Evolutionary conservation across 2,113 vertebrate species (phyloP), one percentile per base, ranked within the genome.

Genomic region (Notiomystis cincta): DNA sequence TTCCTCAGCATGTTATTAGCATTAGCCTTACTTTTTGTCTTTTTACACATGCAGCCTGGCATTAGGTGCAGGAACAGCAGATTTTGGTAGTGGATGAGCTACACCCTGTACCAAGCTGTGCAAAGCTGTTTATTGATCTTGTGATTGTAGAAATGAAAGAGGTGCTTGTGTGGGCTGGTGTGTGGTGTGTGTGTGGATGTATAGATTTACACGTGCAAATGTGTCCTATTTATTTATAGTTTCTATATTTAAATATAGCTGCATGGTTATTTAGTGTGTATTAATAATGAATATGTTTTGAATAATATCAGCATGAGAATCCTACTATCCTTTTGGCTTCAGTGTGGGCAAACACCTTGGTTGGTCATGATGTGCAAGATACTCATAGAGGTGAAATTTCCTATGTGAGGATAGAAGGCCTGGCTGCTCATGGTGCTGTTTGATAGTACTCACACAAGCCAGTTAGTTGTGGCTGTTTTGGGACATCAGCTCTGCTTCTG

Each of bases 71-170:
- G 45, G 62, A 83, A 27, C 24, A 45, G 45, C 47, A 80, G 33
- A 10, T 80, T 77, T 83, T 4, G 3, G 38, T 62, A 35, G 62
- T 14, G 67, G 51, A 66, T 14, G 42, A 92, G 50, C 71, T 80
- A 54, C 5, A 6, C 62, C 25, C 79, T 73, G 48, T 70, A 85
- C 33, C 27, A 38, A 58, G 56, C 47, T 51, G 48, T 90, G 53
- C 58, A 73, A 80, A 88, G 45, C n/a, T 80, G 67, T 86, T 90
- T 89, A 45, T 90, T 93, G 82, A 81, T 89, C 60, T 89, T 57
- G 33, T 56, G 56, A 86, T 89, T 75, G 64, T 62, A 71, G 72
- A 77, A 93, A 83, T 86, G 82, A 92, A 82, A 70, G 82, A 61
- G 45, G 10, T 90, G 54, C 38, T 47, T 94, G 65, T 96, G 65